Evolutionary conservation across 2,113 vertebrate genomes (phyloP), one percentile per base, ranked within the genome.

Genomic region (Oxyura jamaicensis): DNA sequence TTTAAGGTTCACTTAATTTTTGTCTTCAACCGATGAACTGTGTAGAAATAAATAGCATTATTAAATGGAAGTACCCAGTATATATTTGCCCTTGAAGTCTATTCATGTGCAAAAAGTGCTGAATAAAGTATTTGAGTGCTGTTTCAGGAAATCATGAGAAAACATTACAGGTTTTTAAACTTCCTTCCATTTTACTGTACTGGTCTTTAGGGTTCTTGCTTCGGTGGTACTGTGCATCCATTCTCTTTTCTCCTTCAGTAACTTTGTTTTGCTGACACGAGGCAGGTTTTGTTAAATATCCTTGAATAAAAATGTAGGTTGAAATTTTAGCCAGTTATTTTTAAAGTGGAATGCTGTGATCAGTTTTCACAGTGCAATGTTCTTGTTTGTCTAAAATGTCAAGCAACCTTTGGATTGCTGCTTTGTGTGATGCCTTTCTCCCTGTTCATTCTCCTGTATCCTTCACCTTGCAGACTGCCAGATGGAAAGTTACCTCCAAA

Each of bases 401-500:
- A 39, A 0, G 44, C 82, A 11, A 44, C 18, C 46, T 65, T 58
- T 41, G 35, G 48, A 21, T 33, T 71, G 44, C 21, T 5, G 6
- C 81, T 86, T 46, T 36, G 73, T 25, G 28, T 29, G 56, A 8
- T 60, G 60, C 78, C 22, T 72, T 95, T 88, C 80, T 53, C 39
- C 29, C 11, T 23, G 13, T 11, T 93, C 21, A 95, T 84, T 73
- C 41, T 36, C 26, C 39, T 3, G 1, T 23, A 1, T 79, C 66
- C 19, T 96, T 90, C 77, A 8, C 94, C 88, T 90, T 92, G n/a
- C 90, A 99, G 99, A 99, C 99, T 71, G 99, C 99, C 65, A 98
- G 99, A 76, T 99, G 99, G 99, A 99, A 99, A 96, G 99, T 99
- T 42, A 99, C 99, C 3, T 99, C 99, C 77, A 99, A 99, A 95